phyloP scores from a whole-genome alignment of 1,140 invertebrate genomes.

The Venustaconcha ellipsiformis region DNA sequence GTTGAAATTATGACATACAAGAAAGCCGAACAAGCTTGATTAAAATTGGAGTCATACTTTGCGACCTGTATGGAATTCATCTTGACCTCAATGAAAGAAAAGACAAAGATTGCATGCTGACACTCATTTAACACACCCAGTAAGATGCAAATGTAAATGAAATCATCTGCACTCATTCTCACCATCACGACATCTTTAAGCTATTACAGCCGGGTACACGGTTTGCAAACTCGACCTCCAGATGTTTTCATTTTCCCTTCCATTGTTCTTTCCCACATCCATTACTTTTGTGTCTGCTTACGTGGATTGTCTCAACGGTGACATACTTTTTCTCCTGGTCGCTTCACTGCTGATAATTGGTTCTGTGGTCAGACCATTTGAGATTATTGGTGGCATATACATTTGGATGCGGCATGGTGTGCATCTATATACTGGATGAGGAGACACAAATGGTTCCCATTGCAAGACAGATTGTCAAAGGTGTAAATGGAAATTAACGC shows the following conservation, averaged over 20 bases:
- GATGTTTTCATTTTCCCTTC: slow-evolving; percentile 56
- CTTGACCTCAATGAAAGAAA: too few species aligned
- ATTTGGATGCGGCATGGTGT: neutral
- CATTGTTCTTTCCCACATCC: slow-evolving; percentile 57
- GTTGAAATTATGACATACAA: slow-evolving; percentile 21
- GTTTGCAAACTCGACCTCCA: slow-evolving; percentile 67
- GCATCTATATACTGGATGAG: slow-evolving; percentile 22
- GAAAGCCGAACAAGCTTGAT: slow-evolving; percentile 20
- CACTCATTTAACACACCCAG: neutral
- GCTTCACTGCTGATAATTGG: slow-evolving; percentile 4
- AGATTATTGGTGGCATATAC: neutral
- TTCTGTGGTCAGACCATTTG: neutral
- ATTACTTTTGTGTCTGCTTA: slow-evolving; percentile 44
- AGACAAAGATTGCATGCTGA: too few species aligned
- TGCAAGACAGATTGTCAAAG: slow-evolving; percentile 21
- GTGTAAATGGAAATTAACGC: slow-evolving; percentile 3
- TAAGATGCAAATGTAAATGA: neutral
- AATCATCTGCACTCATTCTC: slow-evolving; percentile 11
- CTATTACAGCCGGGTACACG: slow-evolving; percentile 41
- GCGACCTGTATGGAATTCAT: too few species aligned
- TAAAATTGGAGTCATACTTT: slow-evolving; percentile 3
- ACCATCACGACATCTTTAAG: slow-evolving; percentile 12
- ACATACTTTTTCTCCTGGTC: neutral
- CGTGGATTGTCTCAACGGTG: slow-evolving; percentile 31
- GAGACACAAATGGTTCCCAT: slow-evolving; percentile 19